phyloP scores from a whole-genome alignment of 1,140 invertebrate genomes.

The Drosophila orosa region DNA sequence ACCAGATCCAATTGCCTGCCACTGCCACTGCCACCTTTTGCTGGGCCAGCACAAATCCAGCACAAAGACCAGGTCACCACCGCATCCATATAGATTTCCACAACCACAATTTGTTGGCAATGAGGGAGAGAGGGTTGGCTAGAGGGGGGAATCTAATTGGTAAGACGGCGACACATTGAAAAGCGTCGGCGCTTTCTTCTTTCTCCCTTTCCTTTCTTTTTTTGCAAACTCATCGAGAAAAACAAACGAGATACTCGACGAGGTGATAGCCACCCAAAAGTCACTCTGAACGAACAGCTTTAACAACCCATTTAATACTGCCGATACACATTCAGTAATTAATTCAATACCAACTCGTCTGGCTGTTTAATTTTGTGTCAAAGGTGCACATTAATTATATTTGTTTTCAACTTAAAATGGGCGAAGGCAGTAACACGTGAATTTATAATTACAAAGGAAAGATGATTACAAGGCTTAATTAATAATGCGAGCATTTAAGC shows the following conservation, averaged over 20 bases:
- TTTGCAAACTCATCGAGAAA: conserved; percentile 30
- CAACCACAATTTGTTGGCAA: conserved; percentile 35
- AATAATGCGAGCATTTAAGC: not conserved
- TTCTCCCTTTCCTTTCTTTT: conserved; percentile 10
- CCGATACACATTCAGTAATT: conserved; percentile 4
- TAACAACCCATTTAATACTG: not conserved
- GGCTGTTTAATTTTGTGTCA: conserved; percentile 17
- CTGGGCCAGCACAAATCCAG: conserved; percentile 34
- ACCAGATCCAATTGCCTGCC: conserved; percentile 38
- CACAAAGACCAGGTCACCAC: conserved; percentile 37
- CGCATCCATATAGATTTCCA: conserved; percentile 51
- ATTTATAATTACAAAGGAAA: conserved; percentile 8
- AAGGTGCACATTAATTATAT: conserved; percentile 26
- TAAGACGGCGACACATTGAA: conserved; percentile 44
- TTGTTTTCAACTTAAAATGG: conserved; percentile 2
- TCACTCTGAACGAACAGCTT: conserved; percentile 1
- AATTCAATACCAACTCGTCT: conserved; percentile 9
- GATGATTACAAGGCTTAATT: conserved; percentile 1
- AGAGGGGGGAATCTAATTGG: conserved; percentile 43
- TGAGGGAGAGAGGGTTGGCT: not conserved
- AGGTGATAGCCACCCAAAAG: conserved; percentile 12
- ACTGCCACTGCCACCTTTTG: conserved; percentile 43
- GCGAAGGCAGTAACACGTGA: conserved; percentile 6
- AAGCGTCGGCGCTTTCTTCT: conserved; percentile 27
- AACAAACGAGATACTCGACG: conserved; percentile 5